Base-by-base conservation (phyloP, 1,140 invertebrate genomes). In the Zaprionus ornatus region DNA sequence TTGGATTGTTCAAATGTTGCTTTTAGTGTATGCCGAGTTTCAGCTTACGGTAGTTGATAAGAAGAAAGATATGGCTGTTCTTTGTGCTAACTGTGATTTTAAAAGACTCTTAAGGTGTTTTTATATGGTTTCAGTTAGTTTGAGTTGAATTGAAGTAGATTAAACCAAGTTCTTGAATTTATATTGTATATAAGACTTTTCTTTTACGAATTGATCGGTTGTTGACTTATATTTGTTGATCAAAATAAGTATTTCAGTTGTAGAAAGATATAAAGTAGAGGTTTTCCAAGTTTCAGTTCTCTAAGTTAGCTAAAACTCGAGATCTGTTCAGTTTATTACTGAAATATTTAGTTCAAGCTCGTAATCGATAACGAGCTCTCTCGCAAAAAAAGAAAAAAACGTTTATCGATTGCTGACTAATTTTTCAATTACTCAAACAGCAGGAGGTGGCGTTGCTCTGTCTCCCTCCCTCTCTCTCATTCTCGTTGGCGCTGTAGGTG, bases 381-480 rank as follows among this genome's bases (percentile, higher is more conserved):
- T 37, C 2, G 40, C 40, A 19, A 9, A 45, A 42, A 50, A 50
- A 50, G 3, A 23, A n/a, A 12, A 5, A 15, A 21, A 9, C 25
- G 13, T 56, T 32, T 32, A 29, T 37, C 29, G 55, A 57, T 48
- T 48, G 37, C 40, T 68, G 40, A 60, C 55, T 42, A 60, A 59
- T 68, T 68, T 59, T 48, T 60, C 55, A 68, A 68, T 68, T 68
- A 60, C 27, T 23, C 40, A 32, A 68, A 48, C 65, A 68, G 65
- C 65, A 60, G 65, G 65, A 56, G 65, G 65, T 68, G 45, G 19
- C 40, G n/a, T 4, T 17, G 40, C 45, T 50, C 1, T 23, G 10
- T 50, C 10, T 13, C 19, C 1, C 45, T 50, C 45, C 5, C 17
- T 12, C 17, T 50, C 45, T 50, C 45, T 50, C 40, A 17, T 15